Evolutionary conservation across 2,888 invertebrate species (phyloP), one percentile per base, ranked within the genome.

Genomic region (Melitaea athalia): DNA sequence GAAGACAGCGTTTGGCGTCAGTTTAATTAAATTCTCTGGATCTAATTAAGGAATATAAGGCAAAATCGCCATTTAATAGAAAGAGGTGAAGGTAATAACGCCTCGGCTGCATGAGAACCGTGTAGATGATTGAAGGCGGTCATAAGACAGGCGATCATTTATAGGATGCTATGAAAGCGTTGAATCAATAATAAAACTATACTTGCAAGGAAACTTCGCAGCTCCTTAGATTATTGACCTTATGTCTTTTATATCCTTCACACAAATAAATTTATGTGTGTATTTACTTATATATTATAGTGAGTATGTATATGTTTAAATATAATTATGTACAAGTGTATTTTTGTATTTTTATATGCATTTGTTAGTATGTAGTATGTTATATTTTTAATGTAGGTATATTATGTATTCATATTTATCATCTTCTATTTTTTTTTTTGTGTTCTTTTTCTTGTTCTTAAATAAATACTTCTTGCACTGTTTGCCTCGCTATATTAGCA

Each of bases 81-180:
- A 55, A 57, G 57, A 42, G 57, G 15, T 42, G 57, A 57, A 38
- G 38, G 57, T 42, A 57, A 57, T 57, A 57, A 57, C 42, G 57
- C 42, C 38, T 38, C 53, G 33, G n/a, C 8, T 55, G 57, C 42
- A 57, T 57, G 42, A 57, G 38, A 52, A 42, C 57, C 38, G 38
- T 42, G 38, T n/a, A 15, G 42, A 57, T 57, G 57, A 57, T 42
- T 42, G 57, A 57, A 57, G 57, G 57, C 42, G 42, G 42, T 57
- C 57, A 57, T 42, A 57, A 57, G 38, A 57, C 3, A 42, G 57
- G 38, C 42, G 38, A 57, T 57, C 57, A 33, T 8, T 15, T 57
- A 38, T 42, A 42, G 10, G 10, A 17, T 7, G 31, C 4, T 15
- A 15, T 57, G 11, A 15, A 42, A 57, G 57, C 38, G 57, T 42